Evolutionary conservation across 2,113 vertebrate genomes (phyloP).

Genomic region (Fulica atra): DNA sequence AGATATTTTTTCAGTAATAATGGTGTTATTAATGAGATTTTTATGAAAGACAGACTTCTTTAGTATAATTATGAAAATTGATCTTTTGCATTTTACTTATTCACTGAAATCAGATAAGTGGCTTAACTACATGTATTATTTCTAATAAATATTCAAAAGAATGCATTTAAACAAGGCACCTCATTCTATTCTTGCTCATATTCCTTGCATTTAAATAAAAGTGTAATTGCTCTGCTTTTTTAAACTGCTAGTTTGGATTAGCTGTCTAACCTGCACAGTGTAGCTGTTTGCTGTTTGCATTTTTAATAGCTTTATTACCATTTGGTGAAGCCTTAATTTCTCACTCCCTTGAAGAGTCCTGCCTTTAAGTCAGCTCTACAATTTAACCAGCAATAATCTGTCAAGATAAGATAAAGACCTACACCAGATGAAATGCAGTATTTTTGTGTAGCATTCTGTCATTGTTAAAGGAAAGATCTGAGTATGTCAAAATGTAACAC

Average conservation of each 20-base stretch:
- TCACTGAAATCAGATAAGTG: slow-evolving; percentile 89
- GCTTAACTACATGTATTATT: slow-evolving; percentile 91
- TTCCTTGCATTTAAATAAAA: slow-evolving; percentile 89
- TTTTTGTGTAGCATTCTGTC: slow-evolving; percentile 81
- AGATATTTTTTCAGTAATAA: slow-evolving; percentile 86
- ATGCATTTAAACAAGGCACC: slow-evolving; percentile 88
- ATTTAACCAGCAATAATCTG: slow-evolving; percentile 85
- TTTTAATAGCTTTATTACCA: slow-evolving; percentile 89
- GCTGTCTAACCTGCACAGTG: slow-evolving; percentile 86
- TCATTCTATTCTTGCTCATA: slow-evolving; percentile 86
- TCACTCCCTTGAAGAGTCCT: slow-evolving; percentile 83
- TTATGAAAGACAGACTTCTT: slow-evolving; percentile 88
- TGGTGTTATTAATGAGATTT: slow-evolving; percentile 89
- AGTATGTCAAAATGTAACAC: slow-evolving; percentile 80
- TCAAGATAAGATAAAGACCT: slow-evolving; percentile 83
- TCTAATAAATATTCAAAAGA: slow-evolving; percentile 92
- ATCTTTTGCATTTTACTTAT: slow-evolving; percentile 89
- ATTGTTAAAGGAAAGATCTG: slow-evolving; percentile 78
- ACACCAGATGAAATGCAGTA: slow-evolving; percentile 69
- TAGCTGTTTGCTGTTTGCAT: slow-evolving; percentile 87
- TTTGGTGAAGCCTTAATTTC: slow-evolving; percentile 87
- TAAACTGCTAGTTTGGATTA: slow-evolving; percentile 86
- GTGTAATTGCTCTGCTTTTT: slow-evolving; percentile 88
- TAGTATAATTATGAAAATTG: slow-evolving; percentile 89
- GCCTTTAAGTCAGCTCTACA: slow-evolving; percentile 83